A percentile compares a stretch with the other conserved stretches of the same genome.
Conservation (phyloP, 2,888 invertebrate species). For the Drosophila seclusa region DNA sequence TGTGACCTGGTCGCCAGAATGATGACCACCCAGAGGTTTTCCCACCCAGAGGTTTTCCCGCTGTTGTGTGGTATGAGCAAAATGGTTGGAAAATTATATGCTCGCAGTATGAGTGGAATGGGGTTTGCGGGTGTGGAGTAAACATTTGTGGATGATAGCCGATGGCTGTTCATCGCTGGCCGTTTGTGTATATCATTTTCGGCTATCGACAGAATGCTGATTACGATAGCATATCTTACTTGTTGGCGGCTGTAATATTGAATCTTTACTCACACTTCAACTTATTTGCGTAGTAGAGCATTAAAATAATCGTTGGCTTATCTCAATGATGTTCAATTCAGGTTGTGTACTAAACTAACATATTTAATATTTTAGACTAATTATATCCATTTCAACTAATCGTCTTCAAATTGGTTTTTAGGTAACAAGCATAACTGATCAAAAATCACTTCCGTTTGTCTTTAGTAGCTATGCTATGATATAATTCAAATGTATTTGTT, state of each 20-base stretch:
- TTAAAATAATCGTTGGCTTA: constrained; percentile 5
- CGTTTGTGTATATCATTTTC: constrained; percentile 41
- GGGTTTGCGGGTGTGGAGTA: neutral
- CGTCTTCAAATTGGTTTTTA: neutral
- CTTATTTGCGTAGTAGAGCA: constrained; percentile 4
- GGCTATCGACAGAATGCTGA: constrained; percentile 38
- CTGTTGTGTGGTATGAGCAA: constrained; percentile 37
- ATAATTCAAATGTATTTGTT: neutral
- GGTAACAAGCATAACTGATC: neutral
- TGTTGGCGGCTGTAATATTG: constrained; percentile 5
- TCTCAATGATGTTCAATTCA: neutral
- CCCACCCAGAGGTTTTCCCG: too few relatives aligned
- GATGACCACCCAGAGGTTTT: constrained; percentile 73
- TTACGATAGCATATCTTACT: constrained; percentile 23
- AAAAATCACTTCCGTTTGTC: neutral
- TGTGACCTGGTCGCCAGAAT: constrained; percentile 74
- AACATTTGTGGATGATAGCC: constrained; percentile 49
- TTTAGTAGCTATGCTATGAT: neutral
- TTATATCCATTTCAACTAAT: neutral
- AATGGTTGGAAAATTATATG: constrained; percentile 59
- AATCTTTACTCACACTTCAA: constrained; percentile 4
- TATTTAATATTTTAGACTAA: neutral
- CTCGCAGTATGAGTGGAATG: neutral
- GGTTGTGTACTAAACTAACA: neutral
- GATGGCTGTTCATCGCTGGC: constrained; percentile 36